Base-by-base conservation (phyloP, 2,797 vertebrate species). In the Benthosema pterotum region DNA sequence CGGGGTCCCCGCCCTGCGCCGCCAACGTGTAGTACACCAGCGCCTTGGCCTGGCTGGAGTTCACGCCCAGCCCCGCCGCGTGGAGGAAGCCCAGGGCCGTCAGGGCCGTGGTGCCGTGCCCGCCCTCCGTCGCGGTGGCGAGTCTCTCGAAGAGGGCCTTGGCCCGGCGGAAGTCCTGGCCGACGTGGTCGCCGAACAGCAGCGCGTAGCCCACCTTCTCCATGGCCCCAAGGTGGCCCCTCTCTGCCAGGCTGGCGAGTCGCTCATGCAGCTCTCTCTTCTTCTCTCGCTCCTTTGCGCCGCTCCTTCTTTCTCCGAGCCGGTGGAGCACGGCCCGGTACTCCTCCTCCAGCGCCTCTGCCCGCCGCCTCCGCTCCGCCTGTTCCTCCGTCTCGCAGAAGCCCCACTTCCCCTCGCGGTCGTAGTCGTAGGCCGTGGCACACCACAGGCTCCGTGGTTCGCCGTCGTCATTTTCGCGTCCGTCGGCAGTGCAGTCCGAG, bases 1-100 rank as follows among this genome's bases (percentile, higher is more conserved):
- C 88, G 60, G 97, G 75, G 87, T 99, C 99, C 83, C 98, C 98
- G 67, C 98, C 98, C 65, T 99, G 91, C 48, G 98, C 97, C 67
- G 96, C 95, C 8, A 99, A 99, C 11, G 97, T 99, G 72, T 99
- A 99, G 87, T 98, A 99, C 51, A 99, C 97, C 72, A 99, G 87
- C 25, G 97, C 96, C 97, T 99, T 99, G 42, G 97, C 97, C 88
- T 99, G 98, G 91, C 96, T 99, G 6, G 97, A 99, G 87, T 98
- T 97, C 51, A 99, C 95, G 65, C 95, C 96, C 45, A 99, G 93
- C 65, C 98, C 98, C 73, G 96, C 96, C 12, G 97, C 97, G 64
- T 98, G 98, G 0, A 99, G 87, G 88, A 99, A 99, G 50, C 98
- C 98, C 81, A 99, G 95, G 55, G 95, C 97, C 85, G 87, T 96